Percentiles rank a stretch among this genome's conserved stretches.
These are phyloP conservation scores for Sminthopsis crassicaudata DNA, from an alignment of 2,113 vertebrate species.

Conservation along the genomic window DNA sequence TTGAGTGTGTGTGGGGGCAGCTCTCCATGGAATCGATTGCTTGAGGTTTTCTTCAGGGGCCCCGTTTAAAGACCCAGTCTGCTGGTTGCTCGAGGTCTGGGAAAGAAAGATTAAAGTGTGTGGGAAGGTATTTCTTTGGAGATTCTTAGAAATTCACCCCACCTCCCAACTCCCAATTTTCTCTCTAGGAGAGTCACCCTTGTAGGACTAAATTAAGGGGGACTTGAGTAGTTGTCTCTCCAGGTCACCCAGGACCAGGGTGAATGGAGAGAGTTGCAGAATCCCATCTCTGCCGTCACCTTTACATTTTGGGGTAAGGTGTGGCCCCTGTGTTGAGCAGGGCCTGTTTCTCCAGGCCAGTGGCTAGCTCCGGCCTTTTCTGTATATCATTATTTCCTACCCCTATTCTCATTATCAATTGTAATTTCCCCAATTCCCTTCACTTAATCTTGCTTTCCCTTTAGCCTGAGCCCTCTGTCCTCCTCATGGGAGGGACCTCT, in stretches of 20 bases:
- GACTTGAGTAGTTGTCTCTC: not conserved
- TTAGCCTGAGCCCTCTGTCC: not conserved
- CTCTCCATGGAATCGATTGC: not conserved
- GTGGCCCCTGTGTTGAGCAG: not conserved
- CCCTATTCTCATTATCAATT: not conserved
- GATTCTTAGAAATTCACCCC: not conserved
- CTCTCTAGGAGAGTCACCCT: not conserved
- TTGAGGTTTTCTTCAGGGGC: not conserved
- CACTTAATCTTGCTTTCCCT: not conserved
- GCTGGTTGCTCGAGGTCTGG: not conserved
- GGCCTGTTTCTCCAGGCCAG: not conserved
- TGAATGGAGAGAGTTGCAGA: constrained; percentile 20
- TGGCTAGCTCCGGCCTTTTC: not conserved
- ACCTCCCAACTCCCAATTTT: not conserved
- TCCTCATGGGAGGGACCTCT: not conserved
- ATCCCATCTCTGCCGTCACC: not conserved
- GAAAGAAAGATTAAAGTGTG: not conserved
- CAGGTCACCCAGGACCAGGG: not conserved
- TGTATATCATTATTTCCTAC: not conserved
- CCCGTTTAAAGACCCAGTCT: not conserved
- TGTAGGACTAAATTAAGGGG: not conserved
- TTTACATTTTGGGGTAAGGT: not conserved
- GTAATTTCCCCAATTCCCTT: not conserved
- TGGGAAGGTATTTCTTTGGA: not conserved
- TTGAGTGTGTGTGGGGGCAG: not conserved